phyloP scores from a whole-genome alignment of 1,140 invertebrate species.

The Neodiprion lecontei region DNA sequence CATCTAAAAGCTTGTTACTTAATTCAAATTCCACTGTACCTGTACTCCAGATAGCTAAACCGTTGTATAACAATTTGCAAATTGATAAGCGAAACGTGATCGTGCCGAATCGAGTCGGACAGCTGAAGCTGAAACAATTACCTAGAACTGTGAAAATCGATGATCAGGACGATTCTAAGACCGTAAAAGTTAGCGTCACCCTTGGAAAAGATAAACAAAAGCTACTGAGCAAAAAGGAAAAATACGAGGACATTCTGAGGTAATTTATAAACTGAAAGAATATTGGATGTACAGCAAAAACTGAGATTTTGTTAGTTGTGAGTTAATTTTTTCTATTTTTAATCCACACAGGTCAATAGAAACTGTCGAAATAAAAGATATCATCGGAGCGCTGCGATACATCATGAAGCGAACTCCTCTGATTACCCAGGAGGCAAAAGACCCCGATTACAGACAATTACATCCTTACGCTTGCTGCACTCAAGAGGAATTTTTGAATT shows the following conservation, averaged over 20 bases:
- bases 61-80: constrained; percentile 16
- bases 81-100: constrained; percentile 7
- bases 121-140: background rate
- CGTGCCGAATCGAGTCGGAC: background rate
- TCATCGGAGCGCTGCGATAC: constrained; percentile 45
- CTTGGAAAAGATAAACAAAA: constrained; percentile 45
- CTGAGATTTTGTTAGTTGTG: constrained; percentile 11
- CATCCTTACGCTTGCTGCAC: constrained; percentile 61
- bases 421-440: constrained; percentile 45
- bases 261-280: constrained; percentile 17
- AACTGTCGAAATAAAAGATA: constrained; percentile 28
- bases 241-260: constrained; percentile 38
- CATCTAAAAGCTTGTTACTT: constrained; percentile 41
- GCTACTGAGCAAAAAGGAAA: constrained; percentile 40
- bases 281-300: constrained; percentile 6
- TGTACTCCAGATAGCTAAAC: constrained; percentile 39
- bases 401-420: constrained; percentile 50
- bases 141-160: constrained; percentile 11
- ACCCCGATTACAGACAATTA: constrained; percentile 51
- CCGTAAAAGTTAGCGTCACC: constrained; percentile 24
- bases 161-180: background rate
- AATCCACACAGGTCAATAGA: constrained; percentile 30
- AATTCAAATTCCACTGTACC: constrained; percentile 41
- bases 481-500: constrained; percentile 58
- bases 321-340: constrained; percentile 15